Evolutionary conservation across 2,888 invertebrate genomes (phyloP), one percentile per base, ranked within the genome.

Genomic region (Aethes cnicana): DNA sequence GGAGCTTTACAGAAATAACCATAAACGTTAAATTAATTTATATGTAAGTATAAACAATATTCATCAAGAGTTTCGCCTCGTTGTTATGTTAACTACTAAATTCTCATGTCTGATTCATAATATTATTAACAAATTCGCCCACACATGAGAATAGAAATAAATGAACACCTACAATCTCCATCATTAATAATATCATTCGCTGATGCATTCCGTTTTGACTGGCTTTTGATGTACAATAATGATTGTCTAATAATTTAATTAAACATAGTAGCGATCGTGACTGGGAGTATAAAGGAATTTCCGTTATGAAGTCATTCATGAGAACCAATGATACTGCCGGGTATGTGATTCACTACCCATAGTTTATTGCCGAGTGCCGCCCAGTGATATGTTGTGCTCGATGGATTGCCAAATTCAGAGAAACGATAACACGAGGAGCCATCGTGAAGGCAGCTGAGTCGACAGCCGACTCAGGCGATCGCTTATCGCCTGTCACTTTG

Each of bases 261-360:
- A 47, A 14, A 23, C n/a, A 18, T 32, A 8, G 23, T 50, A 47
- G 41, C 26, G 61, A 48, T 70, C 74, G 70, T 70, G 75, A 66
- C 61, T 61, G 48, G 32, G 58, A 58, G 65, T 59, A 67, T 64
- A 58, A 57, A 63, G 61, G 55, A 43, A 63, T 67, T 69, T 75
- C 72, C 72, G 67, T 61, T 57, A 68, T 68, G 68, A 67, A 68
- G 64, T 72, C 65, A 68, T 67, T 63, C 59, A 56, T 54, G 61
- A 50, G 57, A 59, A 44, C 8, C 43, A 36, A 25, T 9, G 72
- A 69, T 63, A 70, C 72, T 69, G 59, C 54, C 52, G 20, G 33
- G 36, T 53, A 39, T 25, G 32, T 53, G 39, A 53, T 47, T 36
- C 42, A 48, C 35, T 59, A n/a, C n/a, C n/a, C n/a, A 36, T 61